Conservation (phyloP, 92 coral and sea anemone species). For the Zoanthus gigantus region DNA sequence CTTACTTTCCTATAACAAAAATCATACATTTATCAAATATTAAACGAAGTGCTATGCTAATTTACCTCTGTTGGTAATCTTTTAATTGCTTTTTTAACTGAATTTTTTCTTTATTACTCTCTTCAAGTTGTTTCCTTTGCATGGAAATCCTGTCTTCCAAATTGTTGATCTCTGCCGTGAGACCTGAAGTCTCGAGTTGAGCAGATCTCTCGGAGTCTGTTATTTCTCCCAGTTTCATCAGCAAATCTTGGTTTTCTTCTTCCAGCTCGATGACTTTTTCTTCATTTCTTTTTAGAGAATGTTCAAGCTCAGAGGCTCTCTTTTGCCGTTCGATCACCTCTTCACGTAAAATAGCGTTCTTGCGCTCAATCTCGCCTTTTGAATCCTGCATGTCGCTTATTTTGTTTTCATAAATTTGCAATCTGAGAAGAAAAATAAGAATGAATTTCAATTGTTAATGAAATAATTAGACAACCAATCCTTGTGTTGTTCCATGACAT, state of each 20-base stretch:
- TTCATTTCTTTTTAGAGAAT: constrained; percentile 42
- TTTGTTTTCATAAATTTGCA: constrained; percentile 38
- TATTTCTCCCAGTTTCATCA: constrained; percentile 59
- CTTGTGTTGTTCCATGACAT: neutral
- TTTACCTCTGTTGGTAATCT: constrained; percentile 36
- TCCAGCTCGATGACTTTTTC: constrained; percentile 62
- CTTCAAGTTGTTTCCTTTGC: constrained; percentile 54
- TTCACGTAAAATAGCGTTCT: constrained; percentile 68
- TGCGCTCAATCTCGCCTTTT: constrained; percentile 57
- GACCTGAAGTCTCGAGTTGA: constrained; percentile 54
- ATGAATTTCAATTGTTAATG: neutral
- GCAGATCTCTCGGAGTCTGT: constrained; percentile 56
- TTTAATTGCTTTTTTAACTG: constrained; percentile 57
- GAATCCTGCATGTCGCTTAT: constrained; percentile 39
- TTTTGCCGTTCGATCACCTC: constrained; percentile 61
- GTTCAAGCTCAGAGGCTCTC: constrained; percentile 59
- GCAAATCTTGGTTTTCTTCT: constrained; percentile 68
- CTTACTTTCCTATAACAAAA: no score
- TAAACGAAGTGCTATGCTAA: neutral
- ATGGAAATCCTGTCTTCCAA: constrained; percentile 52
- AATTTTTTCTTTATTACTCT: constrained; percentile 61
- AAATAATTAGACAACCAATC: neutral
- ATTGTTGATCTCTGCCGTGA: constrained; percentile 55
- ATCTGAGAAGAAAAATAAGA: neutral
- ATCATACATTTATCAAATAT: neutral